Base-by-base conservation (phyloP, 2,113 vertebrate genomes). In the Saccopteryx leptura region DNA sequence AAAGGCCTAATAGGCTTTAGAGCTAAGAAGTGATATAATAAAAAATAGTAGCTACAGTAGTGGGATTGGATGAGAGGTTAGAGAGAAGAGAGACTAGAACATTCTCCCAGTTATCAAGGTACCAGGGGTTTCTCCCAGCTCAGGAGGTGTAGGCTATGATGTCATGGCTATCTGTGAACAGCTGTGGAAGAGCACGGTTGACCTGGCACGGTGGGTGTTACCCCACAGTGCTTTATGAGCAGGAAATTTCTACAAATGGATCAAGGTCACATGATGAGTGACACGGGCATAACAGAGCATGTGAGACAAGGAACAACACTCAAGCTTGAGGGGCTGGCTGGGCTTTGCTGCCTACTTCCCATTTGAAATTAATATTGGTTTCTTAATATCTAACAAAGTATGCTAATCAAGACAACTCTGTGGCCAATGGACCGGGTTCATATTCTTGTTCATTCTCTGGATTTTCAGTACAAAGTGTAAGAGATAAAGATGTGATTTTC, bases 401-500 rank as follows among this genome's bases (percentile, higher is more conserved):
- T 63, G 58, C 74, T 71, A 72, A 61, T 50, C 60, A 61, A 72
- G 66, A 66, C 10, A 39, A 8, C 48, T 65, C 50, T 71, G 26
- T 79, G 23, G 48, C 66, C n/a, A 81, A 75, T 2, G 26, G 58
- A 17, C 4, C 26, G 74, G 9, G 33, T 65, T 84, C 5, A 75
- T 13, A 26, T 48, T 79, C 24, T 86, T 89, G 52, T 71, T 61
- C 78, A 90, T 39, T 50, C 63, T 86, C 56, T 74, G 50, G 69
- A 33, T 87, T 79, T 82, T 92, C 56, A 83, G 50, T 54, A 82
- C 24, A 96, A 50, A 58, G 31, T 5, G 1, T 50, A n/a, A 90
- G 85, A 87, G 89, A 24, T 60, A 31, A 75, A 94, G 19, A 65
- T 86, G 52, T n/a, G 18, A 12, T 79, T 95, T 92, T 81, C 28